Conservation (phyloP, 2,113 vertebrate genomes). For the Laticauda laticaudata region DNA sequence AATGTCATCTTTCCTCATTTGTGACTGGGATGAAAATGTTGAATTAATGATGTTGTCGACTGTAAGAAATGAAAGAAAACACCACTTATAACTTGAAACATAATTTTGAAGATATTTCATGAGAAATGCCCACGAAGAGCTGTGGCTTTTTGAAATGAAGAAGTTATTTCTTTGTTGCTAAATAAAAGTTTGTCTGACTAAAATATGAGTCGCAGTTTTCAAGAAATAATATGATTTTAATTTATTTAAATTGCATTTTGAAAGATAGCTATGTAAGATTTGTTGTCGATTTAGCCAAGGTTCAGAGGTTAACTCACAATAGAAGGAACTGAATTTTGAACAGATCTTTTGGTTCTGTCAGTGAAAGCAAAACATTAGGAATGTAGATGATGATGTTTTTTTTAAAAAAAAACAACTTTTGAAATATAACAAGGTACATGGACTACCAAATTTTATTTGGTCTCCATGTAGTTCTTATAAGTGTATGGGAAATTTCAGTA, state of each 20-base stretch:
- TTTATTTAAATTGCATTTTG: neutral
- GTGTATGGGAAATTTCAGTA: neutral
- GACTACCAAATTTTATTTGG: neutral
- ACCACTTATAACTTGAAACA: neutral
- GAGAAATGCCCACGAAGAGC: neutral
- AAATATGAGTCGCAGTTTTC: neutral
- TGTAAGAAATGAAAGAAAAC: neutral
- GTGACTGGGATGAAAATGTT: neutral
- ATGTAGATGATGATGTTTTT: neutral
- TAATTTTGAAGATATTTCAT: neutral
- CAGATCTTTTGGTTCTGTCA: neutral
- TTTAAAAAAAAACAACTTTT: neutral
- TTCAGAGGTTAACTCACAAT: neutral
- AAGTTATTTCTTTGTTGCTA: neutral
- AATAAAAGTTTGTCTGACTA: neutral
- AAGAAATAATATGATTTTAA: neutral
- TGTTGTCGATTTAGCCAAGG: neutral
- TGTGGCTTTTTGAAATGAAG: neutral
- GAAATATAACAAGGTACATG: neutral
- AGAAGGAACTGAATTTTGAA: neutral
- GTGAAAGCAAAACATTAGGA: neutral
- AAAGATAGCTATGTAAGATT: neutral
- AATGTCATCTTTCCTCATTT: neutral
- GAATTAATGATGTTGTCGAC: neutral
- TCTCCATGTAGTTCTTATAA: neutral